Base-by-base conservation (phyloP, 1,140 invertebrate genomes). In the Sitodiplosis mosellana region DNA sequence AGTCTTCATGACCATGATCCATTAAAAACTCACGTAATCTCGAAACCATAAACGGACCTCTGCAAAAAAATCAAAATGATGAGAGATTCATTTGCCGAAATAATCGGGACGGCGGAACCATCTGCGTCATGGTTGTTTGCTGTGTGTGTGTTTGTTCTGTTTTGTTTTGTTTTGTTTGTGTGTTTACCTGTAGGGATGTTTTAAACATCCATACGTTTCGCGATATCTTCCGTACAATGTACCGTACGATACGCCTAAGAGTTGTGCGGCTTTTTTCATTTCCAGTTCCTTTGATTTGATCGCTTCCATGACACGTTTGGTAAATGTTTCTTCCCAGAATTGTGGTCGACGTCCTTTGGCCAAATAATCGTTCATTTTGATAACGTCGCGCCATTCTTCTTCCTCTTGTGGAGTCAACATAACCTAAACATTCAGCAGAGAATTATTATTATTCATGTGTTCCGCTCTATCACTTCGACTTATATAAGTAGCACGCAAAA, bases 181-280 rank as follows among this genome's bases (percentile, higher is more conserved):
- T 42, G 53, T 56, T 64, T 64, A 81, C 80, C 80, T 75, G 56
- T 83, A 84, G 12, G 82, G 80, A 33, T 45, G 43, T 19, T 45
- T 45, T 33, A 45, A 45, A 60, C 85, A 89, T 17, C 86, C 86
- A 60, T 87, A 88, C 33, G 83, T 83, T 65, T 90, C 86, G 8
- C 86, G 67, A 64, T 90, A 90, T 55, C 85, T 68, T 18, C 86
- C 86, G 58, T 90, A 89, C 2, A 90, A 71, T 2, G 86, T 89
- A 11, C 86, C 85, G 65, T 90, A 90, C 11, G 84, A 88, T 2
- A 90, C 86, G 15, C 86, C 86, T 44, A 89, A 68, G 40, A 89
- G 74, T 61, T 87, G 82, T 6, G 85, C 84, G n/a, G 83, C 87
- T 50, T 83, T 82, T 66, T 91, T 91, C 87, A 91, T 91, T 67